Base-by-base conservation (phyloP, 2,113 vertebrate genomes). In the Pelecanus crispus region DNA sequence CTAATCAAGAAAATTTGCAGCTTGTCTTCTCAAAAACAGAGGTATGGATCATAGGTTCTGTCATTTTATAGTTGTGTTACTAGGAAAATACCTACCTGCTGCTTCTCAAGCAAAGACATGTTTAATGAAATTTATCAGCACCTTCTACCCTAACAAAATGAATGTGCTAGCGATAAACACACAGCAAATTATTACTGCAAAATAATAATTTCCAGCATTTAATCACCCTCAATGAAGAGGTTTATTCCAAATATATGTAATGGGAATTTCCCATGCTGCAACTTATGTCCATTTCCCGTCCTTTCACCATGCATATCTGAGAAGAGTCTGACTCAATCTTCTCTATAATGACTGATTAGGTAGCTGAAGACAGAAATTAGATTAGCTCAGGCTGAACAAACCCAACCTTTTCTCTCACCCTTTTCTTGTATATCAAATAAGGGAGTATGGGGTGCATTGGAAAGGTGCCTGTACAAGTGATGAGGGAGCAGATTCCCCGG, bases 41-140 rank as follows among this genome's bases (percentile, higher is more conserved):
- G 9, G 9, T 21, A 29, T 17, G 0, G 0, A n/a, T 31, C 4
- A 6, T 36, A 49, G 11, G 3, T 87, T 77, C n/a, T 62, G 13
- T 14, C 61, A 11, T 3, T 59, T 79, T 67, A n/a, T 47, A 45
- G 3, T 2, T 74, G 19, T 40, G 19, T 67, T 85, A 24, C 4
- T 32, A 50, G 29, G 59, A 82, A 55, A 82, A 52, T 49, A 31
- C 10, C 42, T 70, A 45, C 13, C 12, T 61, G 16, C 10, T 47
- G 5, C 49, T 73, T 87, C 70, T 86, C n/a, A 56, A 50, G 25
- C 9, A 71, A 86, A 90, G 6, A 4, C 6, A 55, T 13, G 1
- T n/a, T 71, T 67, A 50, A 29, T 45, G 8, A 86, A 59, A 8
- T 71, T 13, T 71, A 17, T 38, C 19, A 74, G 5, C 34, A 45